Conservation (phyloP, 2,113 vertebrate genomes). For the Gavia stellata region DNA sequence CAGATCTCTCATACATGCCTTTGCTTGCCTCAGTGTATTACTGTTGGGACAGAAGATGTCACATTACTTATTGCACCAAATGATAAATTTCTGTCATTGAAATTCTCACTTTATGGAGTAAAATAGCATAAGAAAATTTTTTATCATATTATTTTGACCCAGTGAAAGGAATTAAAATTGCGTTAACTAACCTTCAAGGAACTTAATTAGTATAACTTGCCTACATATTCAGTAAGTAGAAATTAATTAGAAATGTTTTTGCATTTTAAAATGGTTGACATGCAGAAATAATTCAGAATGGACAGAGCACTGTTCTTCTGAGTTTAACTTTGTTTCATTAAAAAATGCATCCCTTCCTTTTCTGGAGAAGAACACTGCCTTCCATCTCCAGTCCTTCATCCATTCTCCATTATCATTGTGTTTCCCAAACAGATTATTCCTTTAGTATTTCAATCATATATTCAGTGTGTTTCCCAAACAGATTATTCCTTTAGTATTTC, state of each 20-base stretch:
- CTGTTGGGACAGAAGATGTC: not conserved
- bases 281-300: not conserved
- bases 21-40: not conserved
- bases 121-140: not conserved
- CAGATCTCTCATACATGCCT: rapidly evolving
- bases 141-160: not conserved
- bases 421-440: not conserved
- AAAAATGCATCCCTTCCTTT: not conserved
- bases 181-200: not conserved
- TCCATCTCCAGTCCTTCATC: not conserved
- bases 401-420: not conserved
- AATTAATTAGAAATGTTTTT: not conserved
- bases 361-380: not conserved
- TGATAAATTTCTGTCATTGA: not conserved
- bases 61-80: not conserved
- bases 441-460: not conserved
- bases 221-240: not conserved
- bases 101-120: not conserved
- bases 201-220: not conserved
- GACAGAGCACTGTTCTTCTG: not conserved
- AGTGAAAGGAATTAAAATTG: not conserved
- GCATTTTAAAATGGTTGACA: not conserved
- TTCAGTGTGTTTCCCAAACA: not conserved
- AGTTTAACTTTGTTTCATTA: not conserved
- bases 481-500: not conserved